Evolutionary conservation across 2,888 invertebrate species (phyloP), one percentile per base, ranked within the genome.

Genomic region (Odontothrips loti): DNA sequence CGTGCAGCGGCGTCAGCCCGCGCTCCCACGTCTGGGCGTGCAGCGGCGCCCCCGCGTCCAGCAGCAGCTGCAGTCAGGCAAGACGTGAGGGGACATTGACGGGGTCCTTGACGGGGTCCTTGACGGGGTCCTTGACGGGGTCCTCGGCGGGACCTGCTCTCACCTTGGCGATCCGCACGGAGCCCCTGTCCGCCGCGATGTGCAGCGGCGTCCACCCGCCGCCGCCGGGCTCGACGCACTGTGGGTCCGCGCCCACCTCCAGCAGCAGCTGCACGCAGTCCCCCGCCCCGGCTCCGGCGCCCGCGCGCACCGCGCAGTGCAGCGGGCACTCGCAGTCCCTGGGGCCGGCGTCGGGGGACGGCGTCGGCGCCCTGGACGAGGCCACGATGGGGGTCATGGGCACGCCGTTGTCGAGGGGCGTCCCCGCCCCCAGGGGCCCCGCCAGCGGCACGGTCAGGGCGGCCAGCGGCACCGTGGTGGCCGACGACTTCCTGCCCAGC

Each of bases 281-380:
- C n/a, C 93, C 88, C 0, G 95, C 92, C 87, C 94, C 94, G n/a
- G 95, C 94, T 20, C 93, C 88, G 0, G 95, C 92, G 87, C 94
- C 94, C 20, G 95, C 94, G 82, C 95, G 90, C 1, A 96, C 95
- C 0, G 96, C 95, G 85, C 94, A 94, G 87, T 96, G 96, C 43
- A 97, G 89, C 68, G 94, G 90, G 43, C 93, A 93, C 85, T 95
- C 95, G 86, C 93, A 93, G 80, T 95, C 91, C 83, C 91, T 90
- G 80, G 94, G 92, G 29, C 93, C 93, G 83, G 90, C 90, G 83
- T 91, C 91, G 83, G 96, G 90, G 86, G 96, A 95, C 17, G 96
- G 95, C 88, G 96, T 95, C 51, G 96, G 96, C 17, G 96, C 95
- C 86, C 95, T 95, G 87, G 97, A 96, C 82, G 96, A 90, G 0